A percentile compares a stretch with the other conserved stretches of the same genome.
Evolutionary conservation across 1,140 invertebrate genomes (phyloP).

Genomic region (Drosophila biarmipes): DNA sequence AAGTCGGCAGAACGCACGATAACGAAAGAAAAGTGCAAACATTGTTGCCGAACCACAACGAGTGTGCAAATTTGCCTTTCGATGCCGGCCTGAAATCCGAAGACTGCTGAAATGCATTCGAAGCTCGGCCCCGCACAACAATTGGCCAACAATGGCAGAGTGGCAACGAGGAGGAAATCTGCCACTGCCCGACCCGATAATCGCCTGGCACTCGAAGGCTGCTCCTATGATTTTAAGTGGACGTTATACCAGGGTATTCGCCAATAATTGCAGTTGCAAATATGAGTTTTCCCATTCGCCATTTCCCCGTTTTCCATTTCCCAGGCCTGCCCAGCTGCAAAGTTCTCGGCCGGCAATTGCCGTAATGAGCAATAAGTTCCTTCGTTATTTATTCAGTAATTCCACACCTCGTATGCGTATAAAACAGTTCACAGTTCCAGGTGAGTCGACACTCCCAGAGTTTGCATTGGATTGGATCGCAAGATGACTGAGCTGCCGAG

Average conservation of each 20-base stretch:
- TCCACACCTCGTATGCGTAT: slow-evolving; percentile 23
- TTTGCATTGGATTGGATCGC: slow-evolving; percentile 3
- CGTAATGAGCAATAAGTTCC: slow-evolving; percentile 34
- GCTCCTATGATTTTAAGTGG: slow-evolving; percentile 48
- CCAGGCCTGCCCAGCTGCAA: slow-evolving; percentile 23
- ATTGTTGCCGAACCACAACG: slow-evolving; percentile 39
- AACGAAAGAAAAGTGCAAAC: slow-evolving; percentile 63
- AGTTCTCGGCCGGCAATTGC: slow-evolving; percentile 31
- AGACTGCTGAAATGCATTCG: slow-evolving; percentile 19
- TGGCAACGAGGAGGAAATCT: slow-evolving; percentile 22
- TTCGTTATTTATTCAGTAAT: slow-evolving; percentile 35
- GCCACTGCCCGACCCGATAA: slow-evolving; percentile 24
- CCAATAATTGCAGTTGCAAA: slow-evolving; percentile 49
- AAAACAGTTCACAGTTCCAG: slow-evolving; percentile 16
- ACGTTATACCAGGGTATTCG: slow-evolving; percentile 31
- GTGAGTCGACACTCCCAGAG: slow-evolving; percentile 6
- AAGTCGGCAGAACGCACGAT: slow-evolving; percentile 72
- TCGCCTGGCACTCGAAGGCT: slow-evolving; percentile 32
- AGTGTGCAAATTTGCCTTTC: slow-evolving; percentile 49
- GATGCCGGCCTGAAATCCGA: slow-evolving; percentile 18
- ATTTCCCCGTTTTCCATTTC: slow-evolving; percentile 9
- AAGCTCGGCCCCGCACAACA: neutral
- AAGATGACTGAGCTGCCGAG: slow-evolving; percentile 2
- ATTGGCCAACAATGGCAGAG: slow-evolving; percentile 7
- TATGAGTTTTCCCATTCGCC: slow-evolving; percentile 33